Conservation (phyloP, 2,888 invertebrate genomes). For the Idaea straminata region DNA sequence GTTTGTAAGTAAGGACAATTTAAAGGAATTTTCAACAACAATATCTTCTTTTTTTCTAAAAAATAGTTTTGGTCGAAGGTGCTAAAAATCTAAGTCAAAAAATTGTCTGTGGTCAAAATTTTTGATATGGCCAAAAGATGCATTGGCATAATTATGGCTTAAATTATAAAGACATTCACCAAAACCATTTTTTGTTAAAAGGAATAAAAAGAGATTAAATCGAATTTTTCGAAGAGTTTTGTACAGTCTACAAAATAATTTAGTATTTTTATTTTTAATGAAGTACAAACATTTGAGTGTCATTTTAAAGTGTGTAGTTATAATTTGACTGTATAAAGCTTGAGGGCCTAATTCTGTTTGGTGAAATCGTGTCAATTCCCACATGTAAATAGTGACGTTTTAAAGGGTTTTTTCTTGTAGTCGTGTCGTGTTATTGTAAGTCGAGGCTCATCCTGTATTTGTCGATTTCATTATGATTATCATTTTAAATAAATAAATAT, state of each 20-base stretch:
- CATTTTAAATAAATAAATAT: too few relatives aligned
- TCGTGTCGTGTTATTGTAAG: conserved; percentile 52
- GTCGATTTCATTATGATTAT: conserved; percentile 19
- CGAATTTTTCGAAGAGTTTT: conserved; percentile 17
- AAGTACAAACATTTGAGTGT: not conserved
- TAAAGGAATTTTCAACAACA: conserved; percentile 16
- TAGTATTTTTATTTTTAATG: not conserved
- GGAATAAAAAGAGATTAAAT: conserved; percentile 12
- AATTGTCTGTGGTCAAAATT: too few relatives aligned
- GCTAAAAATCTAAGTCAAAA: too few relatives aligned
- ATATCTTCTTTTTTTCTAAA: too few relatives aligned
- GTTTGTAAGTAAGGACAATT: not conserved
- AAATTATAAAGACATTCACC: too few relatives aligned
- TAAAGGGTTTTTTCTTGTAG: conserved; percentile 52
- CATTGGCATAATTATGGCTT: too few relatives aligned
- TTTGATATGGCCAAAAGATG: too few relatives aligned
- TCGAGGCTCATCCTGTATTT: conserved; percentile 45
- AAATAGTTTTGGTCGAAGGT: too few relatives aligned
- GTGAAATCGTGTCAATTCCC: conserved; percentile 73
- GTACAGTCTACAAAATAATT: conserved; percentile 23
- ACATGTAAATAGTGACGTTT: conserved; percentile 65
- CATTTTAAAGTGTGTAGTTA: conserved; percentile 1
- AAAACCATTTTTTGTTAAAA: too few relatives aligned
- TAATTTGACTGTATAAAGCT: conserved; percentile 36
- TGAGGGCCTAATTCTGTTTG: conserved; percentile 53